phyloP scores from a whole-genome alignment of 1,140 invertebrate species.

The Alviniconcha marisindica region DNA sequence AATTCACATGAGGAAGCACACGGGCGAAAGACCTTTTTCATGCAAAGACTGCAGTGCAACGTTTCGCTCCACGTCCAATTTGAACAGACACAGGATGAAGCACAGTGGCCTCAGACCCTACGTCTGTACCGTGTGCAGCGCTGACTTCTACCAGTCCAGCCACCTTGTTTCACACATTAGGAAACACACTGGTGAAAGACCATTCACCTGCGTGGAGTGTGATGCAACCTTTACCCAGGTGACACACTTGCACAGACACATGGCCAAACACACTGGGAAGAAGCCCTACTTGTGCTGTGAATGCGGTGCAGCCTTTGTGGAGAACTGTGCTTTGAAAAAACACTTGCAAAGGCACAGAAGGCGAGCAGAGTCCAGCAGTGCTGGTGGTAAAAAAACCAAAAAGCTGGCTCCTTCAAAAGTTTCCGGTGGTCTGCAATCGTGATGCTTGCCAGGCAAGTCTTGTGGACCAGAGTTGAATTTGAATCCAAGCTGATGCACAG shows the following conservation, averaged over 20 bases:
- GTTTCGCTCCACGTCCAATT: conserved; percentile 39
- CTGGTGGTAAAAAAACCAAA: too few relatives aligned
- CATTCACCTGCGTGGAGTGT: conserved; percentile 48
- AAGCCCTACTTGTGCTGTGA: conserved; percentile 71
- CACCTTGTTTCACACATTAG: conserved; percentile 97
- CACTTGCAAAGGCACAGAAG: background rate
- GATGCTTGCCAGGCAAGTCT: too few relatives aligned
- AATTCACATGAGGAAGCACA: conserved; percentile 36
- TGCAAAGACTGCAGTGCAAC: conserved; percentile 38
- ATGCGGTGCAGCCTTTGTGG: conserved; percentile 63
- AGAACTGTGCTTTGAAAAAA: background rate
- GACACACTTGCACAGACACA: conserved; percentile 56
- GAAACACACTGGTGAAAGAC: conserved; percentile 91
- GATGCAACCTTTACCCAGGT: conserved; percentile 43
- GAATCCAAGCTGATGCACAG: too few relatives aligned
- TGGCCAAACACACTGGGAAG: conserved; percentile 70
- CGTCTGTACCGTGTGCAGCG: conserved; percentile 35
- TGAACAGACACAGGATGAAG: conserved; percentile 42
- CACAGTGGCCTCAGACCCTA: conserved; percentile 38
- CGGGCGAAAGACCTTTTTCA: conserved; percentile 42
- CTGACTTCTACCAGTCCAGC: conserved; percentile 85
- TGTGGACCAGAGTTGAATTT: too few relatives aligned
- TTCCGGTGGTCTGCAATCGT: too few relatives aligned
- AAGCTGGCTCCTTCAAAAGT: too few relatives aligned
- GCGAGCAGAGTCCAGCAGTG: too few relatives aligned